Conservation (phyloP, 2,888 invertebrate genomes). For the Xiphydria camelus region DNA sequence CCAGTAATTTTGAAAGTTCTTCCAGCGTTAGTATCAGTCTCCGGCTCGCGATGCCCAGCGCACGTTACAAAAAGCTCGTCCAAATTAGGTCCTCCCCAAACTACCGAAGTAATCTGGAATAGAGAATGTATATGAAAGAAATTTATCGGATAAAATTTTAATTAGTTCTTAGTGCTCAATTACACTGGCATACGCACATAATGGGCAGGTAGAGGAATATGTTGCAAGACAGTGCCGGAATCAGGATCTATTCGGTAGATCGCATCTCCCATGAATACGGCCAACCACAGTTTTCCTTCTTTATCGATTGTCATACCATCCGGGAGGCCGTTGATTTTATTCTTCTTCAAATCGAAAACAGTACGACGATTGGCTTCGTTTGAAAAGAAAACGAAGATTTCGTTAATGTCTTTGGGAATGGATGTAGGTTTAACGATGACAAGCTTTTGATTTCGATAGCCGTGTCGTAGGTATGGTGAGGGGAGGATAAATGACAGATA, state of each 20-base stretch:
- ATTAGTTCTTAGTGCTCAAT: too few species aligned
- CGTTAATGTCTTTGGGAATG: too few species aligned
- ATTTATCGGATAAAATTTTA: too few species aligned
- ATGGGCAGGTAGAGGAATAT: not conserved
- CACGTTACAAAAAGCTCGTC: slow-evolving; percentile 72
- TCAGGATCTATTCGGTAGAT: slow-evolving; percentile 57
- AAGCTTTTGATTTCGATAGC: too few species aligned
- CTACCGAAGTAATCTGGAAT: slow-evolving; percentile 65
- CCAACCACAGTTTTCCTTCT: slow-evolving; percentile 79
- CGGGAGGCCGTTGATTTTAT: slow-evolving; percentile 65
- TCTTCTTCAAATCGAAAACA: slow-evolving; percentile 63
- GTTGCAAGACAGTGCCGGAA: not conserved
- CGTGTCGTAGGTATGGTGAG: too few species aligned
- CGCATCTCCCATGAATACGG: slow-evolving; percentile 66
- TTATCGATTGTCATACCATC: slow-evolving; percentile 82
- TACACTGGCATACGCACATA: too few species aligned
- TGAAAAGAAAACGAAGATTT: too few species aligned
- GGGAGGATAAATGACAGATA: too few species aligned
- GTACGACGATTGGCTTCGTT: slow-evolving; percentile 64
- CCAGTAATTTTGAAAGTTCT: slow-evolving; percentile 12
- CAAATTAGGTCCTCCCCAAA: slow-evolving; percentile 70
- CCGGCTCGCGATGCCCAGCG: slow-evolving; percentile 56
- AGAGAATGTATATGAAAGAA: too few species aligned
- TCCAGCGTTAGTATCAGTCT: slow-evolving; percentile 30
- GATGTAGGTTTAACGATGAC: too few species aligned